phyloP scores from a whole-genome alignment of 1,140 invertebrate genomes.

The Choristoneura fumiferana region DNA sequence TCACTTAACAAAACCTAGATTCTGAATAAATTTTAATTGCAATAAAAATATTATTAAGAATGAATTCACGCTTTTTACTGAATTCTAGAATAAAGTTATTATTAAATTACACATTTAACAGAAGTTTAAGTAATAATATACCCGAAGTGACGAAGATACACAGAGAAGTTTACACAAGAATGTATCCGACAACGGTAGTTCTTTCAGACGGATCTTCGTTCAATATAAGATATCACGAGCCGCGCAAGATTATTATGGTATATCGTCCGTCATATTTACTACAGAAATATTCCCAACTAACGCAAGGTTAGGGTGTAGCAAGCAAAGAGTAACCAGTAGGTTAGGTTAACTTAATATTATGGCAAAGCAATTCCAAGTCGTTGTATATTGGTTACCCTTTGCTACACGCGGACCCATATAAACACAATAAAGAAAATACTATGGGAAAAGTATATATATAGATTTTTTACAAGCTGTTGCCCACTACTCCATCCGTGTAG shows the following conservation, averaged over 20 bases:
- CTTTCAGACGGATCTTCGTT: constrained; percentile 91
- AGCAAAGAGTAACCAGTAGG: too few species aligned
- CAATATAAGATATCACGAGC: constrained; percentile 89
- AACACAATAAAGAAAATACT: too few species aligned
- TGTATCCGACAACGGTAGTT: constrained; percentile 88
- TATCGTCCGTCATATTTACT: constrained; percentile 24
- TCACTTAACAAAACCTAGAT: constrained; percentile 21
- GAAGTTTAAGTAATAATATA: constrained; percentile 82
- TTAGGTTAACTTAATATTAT: too few species aligned
- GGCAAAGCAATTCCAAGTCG: too few species aligned
- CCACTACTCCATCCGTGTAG: too few species aligned
- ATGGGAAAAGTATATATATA: too few species aligned
- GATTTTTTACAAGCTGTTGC: too few species aligned
- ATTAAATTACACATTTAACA: constrained; percentile 30
- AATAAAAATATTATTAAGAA: not conserved
- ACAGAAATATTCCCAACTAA: too few species aligned
- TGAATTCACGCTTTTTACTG: not conserved
- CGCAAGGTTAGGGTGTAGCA: too few species aligned
- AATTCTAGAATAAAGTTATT: not conserved
- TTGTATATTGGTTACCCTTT: too few species aligned
- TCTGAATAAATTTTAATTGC: constrained; percentile 25
- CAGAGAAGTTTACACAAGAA: constrained; percentile 82
- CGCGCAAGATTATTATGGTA: constrained; percentile 90
- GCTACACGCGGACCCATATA: too few species aligned
- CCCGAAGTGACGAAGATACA: constrained; percentile 85